These are phyloP conservation scores for Digitonthophagus gazella DNA, from an alignment of 2,888 invertebrate genomes.

Conservation along the genomic window DNA sequence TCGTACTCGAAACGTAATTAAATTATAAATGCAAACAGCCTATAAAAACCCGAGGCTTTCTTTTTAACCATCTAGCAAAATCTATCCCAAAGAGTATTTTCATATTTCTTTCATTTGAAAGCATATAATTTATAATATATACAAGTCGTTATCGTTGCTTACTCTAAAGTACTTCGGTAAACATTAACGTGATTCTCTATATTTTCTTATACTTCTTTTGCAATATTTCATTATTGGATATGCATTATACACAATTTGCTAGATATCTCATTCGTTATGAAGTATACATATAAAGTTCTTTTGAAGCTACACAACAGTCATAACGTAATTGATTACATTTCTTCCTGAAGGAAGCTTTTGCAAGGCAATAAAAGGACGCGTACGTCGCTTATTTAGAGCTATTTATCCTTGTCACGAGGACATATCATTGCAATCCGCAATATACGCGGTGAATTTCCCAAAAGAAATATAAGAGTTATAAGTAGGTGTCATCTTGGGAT, in stretches of 20 bases:
- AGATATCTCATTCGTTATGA: neutral
- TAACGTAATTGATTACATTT: neutral
- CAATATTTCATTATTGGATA: neutral
- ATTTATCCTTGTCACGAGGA: slow-evolving; percentile 26
- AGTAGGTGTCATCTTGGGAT: slow-evolving; percentile 20
- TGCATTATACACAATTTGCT: too few relatives aligned
- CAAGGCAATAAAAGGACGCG: neutral
- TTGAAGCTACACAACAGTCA: too few relatives aligned
- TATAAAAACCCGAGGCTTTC: neutral
- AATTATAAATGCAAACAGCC: neutral
- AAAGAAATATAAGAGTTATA: slow-evolving; percentile 24
- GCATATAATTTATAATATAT: neutral
- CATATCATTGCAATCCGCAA: slow-evolving; percentile 22
- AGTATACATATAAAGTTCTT: too few relatives aligned
- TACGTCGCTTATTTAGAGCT: slow-evolving; percentile 19
- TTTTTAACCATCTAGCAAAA: neutral
- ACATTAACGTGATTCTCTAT: neutral
- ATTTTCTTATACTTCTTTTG: neutral
- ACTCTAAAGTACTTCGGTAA: neutral
- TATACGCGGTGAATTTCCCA: slow-evolving; percentile 18
- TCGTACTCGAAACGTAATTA: neutral
- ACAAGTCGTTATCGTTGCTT: neutral
- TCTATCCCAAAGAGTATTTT: neutral
- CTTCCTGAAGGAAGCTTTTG: neutral
- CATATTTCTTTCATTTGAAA: neutral